Percentiles rank a stretch among this genome's conserved stretches.
Conservation (phyloP, 2,888 invertebrate genomes). For the Nematopogon swammerdamellus region DNA sequence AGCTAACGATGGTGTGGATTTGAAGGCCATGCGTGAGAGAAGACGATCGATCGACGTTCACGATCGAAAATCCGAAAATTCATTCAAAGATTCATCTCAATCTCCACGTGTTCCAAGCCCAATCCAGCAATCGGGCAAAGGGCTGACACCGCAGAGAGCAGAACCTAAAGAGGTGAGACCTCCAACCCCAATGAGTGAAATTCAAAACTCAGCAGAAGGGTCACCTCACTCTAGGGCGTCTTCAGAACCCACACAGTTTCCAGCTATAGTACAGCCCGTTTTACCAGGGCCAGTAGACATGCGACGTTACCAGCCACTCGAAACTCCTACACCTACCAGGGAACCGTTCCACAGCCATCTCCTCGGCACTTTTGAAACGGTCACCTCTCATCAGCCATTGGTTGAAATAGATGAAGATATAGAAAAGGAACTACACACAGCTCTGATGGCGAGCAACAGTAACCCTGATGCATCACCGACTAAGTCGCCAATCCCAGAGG, state of each 20-base stretch:
- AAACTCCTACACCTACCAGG: conserved; percentile 53
- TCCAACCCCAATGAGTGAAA: conserved; percentile 40
- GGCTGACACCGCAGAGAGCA: conserved; percentile 24
- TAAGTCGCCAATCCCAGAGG: conserved; percentile 16
- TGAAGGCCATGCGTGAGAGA: conserved; percentile 76
- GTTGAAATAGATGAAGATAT: conserved; percentile 76
- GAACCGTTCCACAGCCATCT: conserved; percentile 64
- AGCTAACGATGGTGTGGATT: conserved; percentile 68
- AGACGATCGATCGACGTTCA: conserved; percentile 71
- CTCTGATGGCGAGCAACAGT: conserved; percentile 58
- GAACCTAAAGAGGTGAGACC: conserved; percentile 47
- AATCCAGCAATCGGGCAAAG: conserved; percentile 25
- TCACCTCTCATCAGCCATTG: conserved; percentile 66
- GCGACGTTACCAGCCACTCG: conserved; percentile 75
- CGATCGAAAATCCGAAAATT: conserved; percentile 55
- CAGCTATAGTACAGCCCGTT: conserved; percentile 64
- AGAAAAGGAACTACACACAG: conserved; percentile 72
- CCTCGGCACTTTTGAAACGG: conserved; percentile 63
- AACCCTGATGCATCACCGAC: conserved; percentile 29
- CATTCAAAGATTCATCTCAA: conserved; percentile 52
- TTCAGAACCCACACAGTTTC: conserved; percentile 8
- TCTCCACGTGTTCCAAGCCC: conserved; percentile 59
- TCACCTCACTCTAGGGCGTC: conserved; percentile 6
- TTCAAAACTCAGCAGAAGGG: conserved; percentile 18
- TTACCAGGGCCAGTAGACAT: conserved; percentile 87